These are phyloP conservation scores for Galeruca laticollis DNA, from an alignment of 2,888 invertebrate genomes.

Conservation along the genomic window DNA sequence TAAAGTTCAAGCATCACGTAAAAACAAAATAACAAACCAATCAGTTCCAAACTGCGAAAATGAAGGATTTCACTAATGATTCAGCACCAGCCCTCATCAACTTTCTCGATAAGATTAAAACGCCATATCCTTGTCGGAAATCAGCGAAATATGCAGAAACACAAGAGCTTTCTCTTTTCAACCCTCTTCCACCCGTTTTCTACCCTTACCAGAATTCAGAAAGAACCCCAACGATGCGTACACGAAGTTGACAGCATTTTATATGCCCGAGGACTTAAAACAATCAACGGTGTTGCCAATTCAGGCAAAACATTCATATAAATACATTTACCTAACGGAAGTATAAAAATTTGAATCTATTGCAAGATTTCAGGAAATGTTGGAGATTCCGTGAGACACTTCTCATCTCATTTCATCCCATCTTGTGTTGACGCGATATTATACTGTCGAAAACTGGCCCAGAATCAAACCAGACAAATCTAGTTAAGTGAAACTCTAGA, in stretches of 20 bases:
- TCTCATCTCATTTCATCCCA: too few species aligned
- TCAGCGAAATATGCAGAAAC: slow-evolving; percentile 42
- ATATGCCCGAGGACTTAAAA: slow-evolving; percentile 10
- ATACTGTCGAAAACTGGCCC: too few species aligned
- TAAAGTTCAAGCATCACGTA: background rate
- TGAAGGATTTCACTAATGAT: slow-evolving; percentile 31
- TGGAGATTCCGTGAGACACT: too few species aligned
- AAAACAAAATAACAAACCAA: slow-evolving; percentile 20
- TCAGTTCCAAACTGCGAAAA: slow-evolving; percentile 20
- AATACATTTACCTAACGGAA: background rate
- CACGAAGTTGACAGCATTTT: slow-evolving; percentile 17
- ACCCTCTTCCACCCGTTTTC: slow-evolving; percentile 14
- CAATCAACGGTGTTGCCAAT: slow-evolving; percentile 4
- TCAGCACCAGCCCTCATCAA: slow-evolving; percentile 22
- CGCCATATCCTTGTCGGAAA: slow-evolving; percentile 37
- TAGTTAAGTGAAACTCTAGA: too few species aligned
- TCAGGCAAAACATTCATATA: background rate
- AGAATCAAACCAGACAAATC: too few species aligned
- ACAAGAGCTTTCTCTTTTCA: slow-evolving; percentile 32
- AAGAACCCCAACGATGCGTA: slow-evolving; percentile 32
- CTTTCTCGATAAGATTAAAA: slow-evolving; percentile 36
- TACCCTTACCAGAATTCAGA: slow-evolving; percentile 16
- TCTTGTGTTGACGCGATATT: too few species aligned
- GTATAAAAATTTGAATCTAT: too few species aligned
- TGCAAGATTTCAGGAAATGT: too few species aligned